Evolutionary conservation across 2,113 vertebrate genomes (phyloP).

Genomic region (Mus pahari): DNA sequence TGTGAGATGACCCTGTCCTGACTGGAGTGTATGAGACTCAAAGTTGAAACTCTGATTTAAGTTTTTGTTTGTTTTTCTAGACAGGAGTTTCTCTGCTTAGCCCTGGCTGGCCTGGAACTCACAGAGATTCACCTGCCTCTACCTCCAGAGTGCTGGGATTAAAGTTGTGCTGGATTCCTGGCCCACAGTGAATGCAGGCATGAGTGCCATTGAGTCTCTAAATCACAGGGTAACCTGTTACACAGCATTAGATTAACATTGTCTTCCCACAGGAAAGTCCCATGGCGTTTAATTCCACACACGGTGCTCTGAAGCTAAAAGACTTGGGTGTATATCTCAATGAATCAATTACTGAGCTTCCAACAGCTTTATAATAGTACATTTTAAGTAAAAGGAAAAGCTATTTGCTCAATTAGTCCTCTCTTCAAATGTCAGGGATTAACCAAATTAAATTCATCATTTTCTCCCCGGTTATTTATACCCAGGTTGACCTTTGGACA

Average conservation of each 20-base stretch:
- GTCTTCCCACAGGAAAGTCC: neutral
- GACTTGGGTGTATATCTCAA: constrained; percentile 1
- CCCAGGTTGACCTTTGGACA: neutral
- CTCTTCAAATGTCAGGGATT: constrained; percentile 18
- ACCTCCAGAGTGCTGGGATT: neutral
- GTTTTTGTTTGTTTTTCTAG: neutral
- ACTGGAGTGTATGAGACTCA: neutral
- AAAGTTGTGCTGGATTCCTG: neutral
- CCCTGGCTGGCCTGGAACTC: neutral
- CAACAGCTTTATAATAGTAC: neutral
- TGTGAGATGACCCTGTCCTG: neutral
- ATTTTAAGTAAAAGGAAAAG: constrained; percentile 42
- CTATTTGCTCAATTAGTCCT: constrained; percentile 20
- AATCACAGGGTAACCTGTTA: neutral
- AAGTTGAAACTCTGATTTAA: neutral
- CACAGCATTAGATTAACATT: neutral
- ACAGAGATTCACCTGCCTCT: neutral
- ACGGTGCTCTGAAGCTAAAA: neutral
- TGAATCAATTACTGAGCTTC: constrained; percentile 16
- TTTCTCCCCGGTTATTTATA: neutral
- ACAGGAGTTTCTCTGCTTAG: neutral
- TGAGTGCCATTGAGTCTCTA: neutral
- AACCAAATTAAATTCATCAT: constrained; percentile 41
- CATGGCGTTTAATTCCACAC: neutral
- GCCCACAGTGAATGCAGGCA: neutral